Base-by-base conservation (phyloP, 30 jellyfish, hydroid and myxozoan species). In the Chrysaora quinquecirrha region DNA sequence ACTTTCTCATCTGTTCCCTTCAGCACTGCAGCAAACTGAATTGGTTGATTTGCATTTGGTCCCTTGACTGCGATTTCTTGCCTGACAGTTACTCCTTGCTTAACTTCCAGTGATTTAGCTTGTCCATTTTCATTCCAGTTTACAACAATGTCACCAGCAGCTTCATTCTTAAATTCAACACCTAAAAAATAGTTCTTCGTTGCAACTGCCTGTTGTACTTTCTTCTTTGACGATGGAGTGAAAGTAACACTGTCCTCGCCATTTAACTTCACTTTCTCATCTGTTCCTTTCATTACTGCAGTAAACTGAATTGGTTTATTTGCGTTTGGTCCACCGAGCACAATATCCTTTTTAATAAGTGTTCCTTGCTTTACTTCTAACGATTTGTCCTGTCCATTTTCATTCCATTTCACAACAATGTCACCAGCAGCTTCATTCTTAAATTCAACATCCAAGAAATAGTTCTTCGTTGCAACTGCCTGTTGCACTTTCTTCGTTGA, bases 101-200 rank as follows among this genome's bases (percentile, higher is more conserved):
- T 30, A 0, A 80, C 52, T 20, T 46, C 34, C 1, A 48, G 11
- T 7, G 83, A 61, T 47, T 28, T 80, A 29, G 43, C 46, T 21
- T 49, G 48, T 29, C 83, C 84, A 0, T 50, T 12, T 30, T 48
- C 90, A 20, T 20, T 66, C 90, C 90, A 80, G 20, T 21, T 32
- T 9, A 80, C 84, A 0, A 18, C 83, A 24, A 66, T 72, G 18
- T 58, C 82, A 30, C 33, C 75, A 16, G 64, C n/a, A n/a, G n/a
- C n/a, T n/a, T n/a, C n/a, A n/a, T n/a, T n/a, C n/a, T n/a, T n/a
- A n/a, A n/a, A n/a, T 31, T 52, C 54, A 24, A 80, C 31, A 28
- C 29, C 68, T 27, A 80, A 23, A 30, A 34, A 48, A 18, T 64
- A 56, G n/a, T 66, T 49, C 76, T 35, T 30, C 27, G 32, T 66